A percentile compares a stretch with the other conserved stretches of the same genome.
Conservation (phyloP, 2,797 vertebrate species). For the Triplophysa bombifrons region DNA sequence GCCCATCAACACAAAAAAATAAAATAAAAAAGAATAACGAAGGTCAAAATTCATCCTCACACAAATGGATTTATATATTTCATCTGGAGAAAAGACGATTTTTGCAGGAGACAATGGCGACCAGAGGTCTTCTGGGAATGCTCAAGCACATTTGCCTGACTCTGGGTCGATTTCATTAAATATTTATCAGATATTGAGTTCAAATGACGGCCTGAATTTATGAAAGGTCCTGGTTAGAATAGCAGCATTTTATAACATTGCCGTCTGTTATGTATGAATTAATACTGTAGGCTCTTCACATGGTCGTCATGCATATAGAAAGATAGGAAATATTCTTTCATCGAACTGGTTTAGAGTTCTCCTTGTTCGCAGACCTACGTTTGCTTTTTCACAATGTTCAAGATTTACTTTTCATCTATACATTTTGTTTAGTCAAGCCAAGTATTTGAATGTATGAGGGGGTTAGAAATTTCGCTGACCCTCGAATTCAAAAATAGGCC, state of each 20-base stretch:
- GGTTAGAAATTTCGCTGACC: conserved; percentile 57
- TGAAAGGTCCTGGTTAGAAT: conserved; percentile 67
- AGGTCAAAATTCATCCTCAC: conserved; percentile 73
- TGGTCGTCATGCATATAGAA: conserved; percentile 38
- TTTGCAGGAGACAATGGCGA: conserved; percentile 62
- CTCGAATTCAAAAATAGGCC: conserved; percentile 2
- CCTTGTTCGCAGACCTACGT: conserved; percentile 55
- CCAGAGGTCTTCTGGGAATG: conserved; percentile 60
- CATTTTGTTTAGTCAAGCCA: conserved; percentile 74
- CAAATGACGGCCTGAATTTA: conserved; percentile 69
- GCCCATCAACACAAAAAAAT: conserved; percentile 51
- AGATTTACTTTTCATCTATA: conserved; percentile 56
- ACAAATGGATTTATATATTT: conserved; percentile 80
- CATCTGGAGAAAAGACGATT: conserved; percentile 48
- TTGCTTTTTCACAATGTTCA: conserved; percentile 51
- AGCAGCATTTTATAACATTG: conserved; percentile 70
- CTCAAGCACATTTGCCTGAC: conserved; percentile 70
- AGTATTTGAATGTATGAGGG: conserved; percentile 65
- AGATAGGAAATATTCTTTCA: conserved; percentile 41
- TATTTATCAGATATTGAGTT: conserved; percentile 65
- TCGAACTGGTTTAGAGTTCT: background rate
- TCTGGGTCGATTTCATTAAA: conserved; percentile 70
- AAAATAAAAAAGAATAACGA: conserved; percentile 52
- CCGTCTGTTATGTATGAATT: conserved; percentile 66
- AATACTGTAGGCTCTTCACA: conserved; percentile 67